These are phyloP conservation scores for Dyspetes luteomarginatus DNA, from an alignment of 2,888 invertebrate species.

Conservation along the genomic window DNA sequence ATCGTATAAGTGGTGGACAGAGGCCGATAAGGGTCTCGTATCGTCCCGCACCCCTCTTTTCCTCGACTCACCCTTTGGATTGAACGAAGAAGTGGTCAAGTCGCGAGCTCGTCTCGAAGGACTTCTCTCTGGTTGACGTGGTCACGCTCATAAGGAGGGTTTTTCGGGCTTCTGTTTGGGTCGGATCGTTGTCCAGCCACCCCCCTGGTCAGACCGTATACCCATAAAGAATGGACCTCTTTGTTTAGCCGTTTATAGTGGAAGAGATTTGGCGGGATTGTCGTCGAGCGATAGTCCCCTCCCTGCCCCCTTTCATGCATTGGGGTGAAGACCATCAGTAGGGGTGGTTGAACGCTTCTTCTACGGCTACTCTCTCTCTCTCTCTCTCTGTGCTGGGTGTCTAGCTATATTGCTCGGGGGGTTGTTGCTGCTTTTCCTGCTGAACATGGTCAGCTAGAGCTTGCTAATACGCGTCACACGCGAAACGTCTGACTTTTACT, in stretches of 20 bases:
- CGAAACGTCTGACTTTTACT: constrained; percentile 66
- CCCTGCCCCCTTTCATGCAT: constrained; percentile 39
- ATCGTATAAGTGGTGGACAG: constrained; percentile 80
- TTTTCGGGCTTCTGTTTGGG: constrained; percentile 33
- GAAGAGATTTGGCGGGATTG: constrained; percentile 83
- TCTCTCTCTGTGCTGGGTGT: too few species aligned
- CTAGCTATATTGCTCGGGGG: constrained; percentile 32
- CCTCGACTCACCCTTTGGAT: constrained; percentile 47
- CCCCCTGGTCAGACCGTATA: constrained; percentile 45
- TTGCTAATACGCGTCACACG: constrained; percentile 73
- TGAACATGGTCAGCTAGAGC: constrained; percentile 66
- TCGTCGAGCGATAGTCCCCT: constrained; percentile 79
- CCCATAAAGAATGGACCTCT: constrained; percentile 81
- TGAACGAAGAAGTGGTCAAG: constrained; percentile 22
- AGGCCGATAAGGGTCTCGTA: constrained; percentile 79
- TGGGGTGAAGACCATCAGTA: constrained; percentile 45
- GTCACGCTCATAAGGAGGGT: constrained; percentile 44
- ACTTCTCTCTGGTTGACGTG: constrained; percentile 44
- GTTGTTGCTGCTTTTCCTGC: constrained; percentile 36
- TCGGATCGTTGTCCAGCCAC: constrained; percentile 56
- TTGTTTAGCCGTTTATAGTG: constrained; percentile 84
- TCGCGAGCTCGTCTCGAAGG: constrained; percentile 52
- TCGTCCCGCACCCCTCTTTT: constrained; percentile 26
- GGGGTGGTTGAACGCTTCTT: constrained; percentile 51
- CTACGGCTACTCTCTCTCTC: constrained; percentile 26